Conservation (phyloP, 2,888 invertebrate species). For the Perizoma affinitatum region DNA sequence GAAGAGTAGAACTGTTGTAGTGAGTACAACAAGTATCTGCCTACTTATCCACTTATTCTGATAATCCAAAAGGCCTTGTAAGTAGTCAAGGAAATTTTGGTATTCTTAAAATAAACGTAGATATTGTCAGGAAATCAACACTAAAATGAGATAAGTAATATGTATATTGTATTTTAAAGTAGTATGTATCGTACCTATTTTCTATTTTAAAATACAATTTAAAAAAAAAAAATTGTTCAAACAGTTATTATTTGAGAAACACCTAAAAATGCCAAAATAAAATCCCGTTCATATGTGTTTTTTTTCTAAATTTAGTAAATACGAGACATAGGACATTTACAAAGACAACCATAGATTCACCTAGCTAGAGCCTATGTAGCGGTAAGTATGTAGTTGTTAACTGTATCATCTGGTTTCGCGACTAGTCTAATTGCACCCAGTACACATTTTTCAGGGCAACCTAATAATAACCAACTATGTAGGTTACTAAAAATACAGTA, state of each 20-base stretch:
- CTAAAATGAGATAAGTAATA: conserved; percentile 10
- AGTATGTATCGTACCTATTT: too few species aligned
- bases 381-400: too few species aligned
- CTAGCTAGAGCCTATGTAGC: too few species aligned
- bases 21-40: not conserved
- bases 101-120: conserved; percentile 22
- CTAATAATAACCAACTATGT: conserved; percentile 29
- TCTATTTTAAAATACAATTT: not conserved
- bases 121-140: conserved; percentile 23
- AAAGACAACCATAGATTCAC: too few species aligned
- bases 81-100: conserved; percentile 13
- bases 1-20: not conserved
- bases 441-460: conserved; percentile 2
- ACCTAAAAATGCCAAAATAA: too few species aligned
- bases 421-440: too few species aligned
- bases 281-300: too few species aligned
- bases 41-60: not conserved
- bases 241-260: too few species aligned
- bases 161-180: too few species aligned
- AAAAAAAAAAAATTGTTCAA: conserved; percentile 13
- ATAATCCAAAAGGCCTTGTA: conserved; percentile 2
- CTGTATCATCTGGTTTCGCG: too few species aligned
- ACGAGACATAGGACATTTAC: too few species aligned
- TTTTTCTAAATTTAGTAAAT: too few species aligned
- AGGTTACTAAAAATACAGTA: conserved; percentile 28